Percentiles rank a stretch among this genome's conserved stretches.
These are phyloP conservation scores for Cotesia congregata DNA, from an alignment of 2,888 invertebrate species.

Conservation along the genomic window DNA sequence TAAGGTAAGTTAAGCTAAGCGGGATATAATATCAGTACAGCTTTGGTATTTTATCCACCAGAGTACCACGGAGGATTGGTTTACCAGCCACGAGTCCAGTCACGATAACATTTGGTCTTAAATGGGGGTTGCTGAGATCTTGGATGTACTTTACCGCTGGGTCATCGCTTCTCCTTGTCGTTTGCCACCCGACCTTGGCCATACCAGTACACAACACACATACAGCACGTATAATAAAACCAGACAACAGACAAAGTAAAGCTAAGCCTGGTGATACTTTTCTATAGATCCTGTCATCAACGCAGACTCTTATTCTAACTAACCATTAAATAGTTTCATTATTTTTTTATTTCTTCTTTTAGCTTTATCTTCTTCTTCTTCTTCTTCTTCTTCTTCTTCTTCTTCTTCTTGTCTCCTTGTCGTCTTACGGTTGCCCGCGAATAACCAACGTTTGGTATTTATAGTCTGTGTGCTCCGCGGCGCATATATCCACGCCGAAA, in stretches of 20 bases:
- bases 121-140: conserved; percentile 24
- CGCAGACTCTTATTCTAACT: not conserved
- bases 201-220: not conserved
- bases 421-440: conserved; percentile 21
- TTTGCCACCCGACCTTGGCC: conserved; percentile 5
- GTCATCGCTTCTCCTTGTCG: conserved; percentile 17
- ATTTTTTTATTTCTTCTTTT: conserved; percentile 9
- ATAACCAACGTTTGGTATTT: conserved; percentile 53
- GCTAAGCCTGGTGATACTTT: not conserved
- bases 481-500: conserved; percentile 48
- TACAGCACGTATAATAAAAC: conserved; percentile 16
- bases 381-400: conserved; percentile 1
- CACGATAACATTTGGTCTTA: conserved; percentile 36
- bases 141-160: conserved; percentile 34
- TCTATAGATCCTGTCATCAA: not conserved
- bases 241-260: not conserved
- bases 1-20: too few species aligned
- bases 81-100: conserved; percentile 23
- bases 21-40: too few species aligned
- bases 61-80: not conserved
- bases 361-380: too few species aligned
- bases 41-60: too few species aligned
- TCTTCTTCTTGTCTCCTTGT: conserved; percentile 19
- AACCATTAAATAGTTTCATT: conserved; percentile 5
- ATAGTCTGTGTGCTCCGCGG: conserved; percentile 46